These are phyloP conservation scores for Drosophila mayaguana DNA, from an alignment of 2,888 invertebrate genomes.

Conservation along the genomic window DNA sequence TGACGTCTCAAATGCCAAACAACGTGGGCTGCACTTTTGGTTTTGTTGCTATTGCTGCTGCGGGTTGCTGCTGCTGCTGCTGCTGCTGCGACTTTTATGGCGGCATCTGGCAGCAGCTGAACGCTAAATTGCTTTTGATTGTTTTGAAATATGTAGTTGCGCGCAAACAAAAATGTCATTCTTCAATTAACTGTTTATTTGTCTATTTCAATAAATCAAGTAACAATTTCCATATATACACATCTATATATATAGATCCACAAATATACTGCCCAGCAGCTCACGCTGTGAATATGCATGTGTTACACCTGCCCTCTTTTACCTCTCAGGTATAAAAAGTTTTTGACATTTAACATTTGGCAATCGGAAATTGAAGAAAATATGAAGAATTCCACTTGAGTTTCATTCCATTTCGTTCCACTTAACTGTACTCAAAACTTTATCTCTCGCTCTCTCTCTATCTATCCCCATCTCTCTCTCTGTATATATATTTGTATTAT, in stretches of 20 bases:
- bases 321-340: background rate
- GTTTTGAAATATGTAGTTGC: conserved; percentile 43
- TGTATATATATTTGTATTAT: background rate
- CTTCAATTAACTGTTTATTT: conserved; percentile 38
- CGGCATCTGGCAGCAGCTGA: conserved; percentile 34
- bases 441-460: too few relatives aligned
- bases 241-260: too few relatives aligned
- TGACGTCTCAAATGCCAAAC: conserved; percentile 45
- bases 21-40: conserved; percentile 57
- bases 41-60: conserved; percentile 30
- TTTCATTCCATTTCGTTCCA: background rate
- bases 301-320: background rate
- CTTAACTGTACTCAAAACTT: background rate
- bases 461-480: too few relatives aligned
- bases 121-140: conserved; percentile 54
- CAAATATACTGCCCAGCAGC: too few relatives aligned
- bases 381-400: background rate
- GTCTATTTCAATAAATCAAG: conserved; percentile 30
- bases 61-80: conserved; percentile 25
- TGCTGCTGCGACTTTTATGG: conserved; percentile 42
- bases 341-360: background rate
- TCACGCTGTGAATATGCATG: background rate
- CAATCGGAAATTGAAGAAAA: background rate
- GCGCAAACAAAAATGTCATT: conserved; percentile 33
- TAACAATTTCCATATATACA: background rate